These are phyloP conservation scores for Parazoanthus darwini DNA, from an alignment of 92 coral and sea anemone species.

Conservation along the genomic window DNA sequence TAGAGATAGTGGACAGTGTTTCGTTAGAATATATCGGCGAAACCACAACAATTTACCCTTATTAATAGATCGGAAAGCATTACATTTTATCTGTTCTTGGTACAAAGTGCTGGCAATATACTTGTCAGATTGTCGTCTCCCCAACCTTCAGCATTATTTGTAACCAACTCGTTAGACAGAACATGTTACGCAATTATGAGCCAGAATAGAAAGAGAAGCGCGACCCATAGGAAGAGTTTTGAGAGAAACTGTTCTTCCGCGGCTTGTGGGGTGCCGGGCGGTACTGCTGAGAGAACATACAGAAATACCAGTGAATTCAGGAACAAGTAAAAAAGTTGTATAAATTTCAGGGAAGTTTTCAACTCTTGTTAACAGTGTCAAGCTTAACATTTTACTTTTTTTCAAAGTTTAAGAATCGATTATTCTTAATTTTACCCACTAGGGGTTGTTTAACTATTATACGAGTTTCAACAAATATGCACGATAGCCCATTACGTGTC, in stretches of 20 bases:
- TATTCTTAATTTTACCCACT: no score
- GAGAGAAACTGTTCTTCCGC: slow-evolving; percentile 93
- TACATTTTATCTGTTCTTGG: neutral
- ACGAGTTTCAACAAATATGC: no score
- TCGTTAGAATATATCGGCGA: neutral
- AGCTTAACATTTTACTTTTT: no score
- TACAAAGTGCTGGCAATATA: slow-evolving; percentile 3
- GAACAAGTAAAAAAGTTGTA: neutral
- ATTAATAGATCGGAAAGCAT: no score
- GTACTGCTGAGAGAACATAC: slow-evolving; percentile 44
- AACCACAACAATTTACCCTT: neutral
- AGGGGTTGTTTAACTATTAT: no score
- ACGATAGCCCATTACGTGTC: no score
- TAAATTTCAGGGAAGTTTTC: neutral
- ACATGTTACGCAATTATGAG: slow-evolving; percentile 82
- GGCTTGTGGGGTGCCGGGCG: slow-evolving; percentile 87
- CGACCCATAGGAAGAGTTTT: slow-evolving; percentile 95
- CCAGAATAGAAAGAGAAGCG: slow-evolving; percentile 93
- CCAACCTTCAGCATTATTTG: slow-evolving; percentile 11
- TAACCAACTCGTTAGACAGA: neutral
- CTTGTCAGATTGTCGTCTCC: slow-evolving; percentile 24
- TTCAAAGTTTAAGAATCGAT: no score
- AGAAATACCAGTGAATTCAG: neutral
- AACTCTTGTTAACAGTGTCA: no score
- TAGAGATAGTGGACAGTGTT: neutral